Percentiles rank a stretch among this genome's conserved stretches.
phyloP scores from a whole-genome alignment of 23 tunicate genomes.

The Halocynthia aurantium region DNA sequence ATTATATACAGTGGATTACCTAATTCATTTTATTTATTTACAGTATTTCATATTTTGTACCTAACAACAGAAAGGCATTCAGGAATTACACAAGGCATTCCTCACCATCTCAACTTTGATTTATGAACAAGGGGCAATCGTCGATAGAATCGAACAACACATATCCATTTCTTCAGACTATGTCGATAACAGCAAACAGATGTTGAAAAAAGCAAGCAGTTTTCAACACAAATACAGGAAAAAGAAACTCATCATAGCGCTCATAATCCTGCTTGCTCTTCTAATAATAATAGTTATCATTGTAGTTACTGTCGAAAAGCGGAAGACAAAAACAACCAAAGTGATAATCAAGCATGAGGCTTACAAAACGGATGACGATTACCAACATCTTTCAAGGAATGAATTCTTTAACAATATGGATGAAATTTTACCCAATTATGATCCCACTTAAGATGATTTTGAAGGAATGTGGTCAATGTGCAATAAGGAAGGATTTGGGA shows the following conservation, averaged over 20 bases:
- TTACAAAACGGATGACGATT: too few species aligned
- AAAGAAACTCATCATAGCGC: slow-evolving; percentile 44
- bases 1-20: not conserved
- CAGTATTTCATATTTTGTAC: too few species aligned
- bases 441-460: too few species aligned
- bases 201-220: slow-evolving; percentile 66
- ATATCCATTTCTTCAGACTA: slow-evolving; percentile 53
- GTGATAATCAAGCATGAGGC: too few species aligned
- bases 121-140: slow-evolving; percentile 72
- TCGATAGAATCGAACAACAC: slow-evolving; percentile 66
- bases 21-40: not conserved
- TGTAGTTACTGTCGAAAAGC: slow-evolving; percentile 39
- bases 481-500: too few species aligned
- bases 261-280: slow-evolving; percentile 28
- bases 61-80: slow-evolving; percentile 39
- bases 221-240: slow-evolving; percentile 74
- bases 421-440: too few species aligned
- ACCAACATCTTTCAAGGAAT: too few species aligned
- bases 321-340: not conserved
- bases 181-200: slow-evolving; percentile 52
- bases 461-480: too few species aligned
- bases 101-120: slow-evolving; percentile 59
- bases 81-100: slow-evolving; percentile 61
- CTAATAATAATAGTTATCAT: slow-evolving; percentile 40
- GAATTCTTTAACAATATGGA: too few species aligned